Conservation (phyloP, 2,797 vertebrate genomes). For the Microctenopoma steveboyesi region DNA sequence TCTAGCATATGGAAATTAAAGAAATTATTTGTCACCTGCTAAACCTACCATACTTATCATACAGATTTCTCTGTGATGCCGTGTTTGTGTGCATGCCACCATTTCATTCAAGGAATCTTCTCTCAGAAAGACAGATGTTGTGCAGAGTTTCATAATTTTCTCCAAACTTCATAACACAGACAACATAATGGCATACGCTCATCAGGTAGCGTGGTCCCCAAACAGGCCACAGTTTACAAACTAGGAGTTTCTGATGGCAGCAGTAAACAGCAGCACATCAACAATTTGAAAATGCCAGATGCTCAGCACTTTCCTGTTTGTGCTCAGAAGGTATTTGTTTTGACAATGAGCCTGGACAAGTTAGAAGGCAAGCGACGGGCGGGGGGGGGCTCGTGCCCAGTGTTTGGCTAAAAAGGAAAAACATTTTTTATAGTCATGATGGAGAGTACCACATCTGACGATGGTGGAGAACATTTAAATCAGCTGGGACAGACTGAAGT, state of each 20-base stretch:
- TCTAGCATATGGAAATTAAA: not conserved
- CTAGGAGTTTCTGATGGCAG: conserved; percentile 51
- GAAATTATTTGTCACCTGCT: not conserved
- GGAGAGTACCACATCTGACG: conserved; percentile 18
- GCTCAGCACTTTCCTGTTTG: conserved; percentile 45
- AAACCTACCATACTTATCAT: not conserved
- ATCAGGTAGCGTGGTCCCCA: conserved; percentile 40
- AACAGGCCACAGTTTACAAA: conserved; percentile 50
- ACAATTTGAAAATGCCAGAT: conserved; percentile 70
- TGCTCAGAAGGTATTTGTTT: conserved; percentile 60
- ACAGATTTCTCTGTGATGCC: conserved; percentile 4
- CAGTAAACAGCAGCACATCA: conserved; percentile 51
- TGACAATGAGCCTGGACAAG: conserved; percentile 39
- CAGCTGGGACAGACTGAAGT: not conserved
- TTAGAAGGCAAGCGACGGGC: conserved; percentile 26
- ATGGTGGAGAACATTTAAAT: not conserved
- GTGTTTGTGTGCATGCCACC: not conserved
- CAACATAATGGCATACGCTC: conserved; percentile 43
- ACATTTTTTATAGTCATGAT: conserved; percentile 22
- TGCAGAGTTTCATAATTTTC: not conserved
- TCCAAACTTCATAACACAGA: conserved; percentile 13
- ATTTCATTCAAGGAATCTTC: not conserved
- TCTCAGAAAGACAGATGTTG: conserved; percentile 33
- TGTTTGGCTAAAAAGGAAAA: conserved; percentile 6
- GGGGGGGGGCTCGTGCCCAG: conserved; percentile 20